These are phyloP conservation scores for Aphelenchoides bicaudatus DNA, from an alignment of 2,888 invertebrate species.

Conservation along the genomic window DNA sequence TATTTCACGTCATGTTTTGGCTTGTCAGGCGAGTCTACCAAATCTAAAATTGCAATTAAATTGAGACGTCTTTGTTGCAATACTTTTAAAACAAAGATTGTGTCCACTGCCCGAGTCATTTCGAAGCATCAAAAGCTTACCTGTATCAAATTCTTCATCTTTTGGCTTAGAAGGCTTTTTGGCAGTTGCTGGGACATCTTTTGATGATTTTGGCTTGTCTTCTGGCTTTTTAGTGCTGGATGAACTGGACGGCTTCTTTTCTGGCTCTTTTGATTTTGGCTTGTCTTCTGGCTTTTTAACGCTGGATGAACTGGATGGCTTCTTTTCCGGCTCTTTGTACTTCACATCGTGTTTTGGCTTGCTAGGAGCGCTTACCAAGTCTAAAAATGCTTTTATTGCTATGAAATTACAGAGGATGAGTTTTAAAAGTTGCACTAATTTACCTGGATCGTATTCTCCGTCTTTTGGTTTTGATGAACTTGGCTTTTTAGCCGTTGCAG, in stretches of 20 bases:
- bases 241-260: slow-evolving; percentile 21
- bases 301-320: background rate
- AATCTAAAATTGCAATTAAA: too few species aligned
- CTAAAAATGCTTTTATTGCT: too few species aligned
- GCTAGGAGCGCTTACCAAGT: background rate
- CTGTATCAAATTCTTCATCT: slow-evolving; percentile 3
- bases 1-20: background rate
- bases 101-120: too few species aligned
- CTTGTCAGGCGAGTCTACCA: background rate
- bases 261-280: slow-evolving; percentile 12
- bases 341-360: background rate
- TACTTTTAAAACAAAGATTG: too few species aligned
- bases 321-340: background rate
- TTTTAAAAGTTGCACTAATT: slow-evolving; percentile 20
- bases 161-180: slow-evolving; percentile 1
- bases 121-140: too few species aligned
- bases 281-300: background rate
- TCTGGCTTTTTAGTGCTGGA: background rate
- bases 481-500: slow-evolving; percentile 31
- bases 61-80: too few species aligned
- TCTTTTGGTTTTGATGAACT: slow-evolving; percentile 16
- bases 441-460: slow-evolving; percentile 32
- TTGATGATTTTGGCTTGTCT: slow-evolving; percentile 7
- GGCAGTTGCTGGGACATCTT: background rate
- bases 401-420: too few species aligned